These are phyloP conservation scores for Emydocephalus ijimae DNA, from an alignment of 2,113 vertebrate genomes.

Conservation along the genomic window DNA sequence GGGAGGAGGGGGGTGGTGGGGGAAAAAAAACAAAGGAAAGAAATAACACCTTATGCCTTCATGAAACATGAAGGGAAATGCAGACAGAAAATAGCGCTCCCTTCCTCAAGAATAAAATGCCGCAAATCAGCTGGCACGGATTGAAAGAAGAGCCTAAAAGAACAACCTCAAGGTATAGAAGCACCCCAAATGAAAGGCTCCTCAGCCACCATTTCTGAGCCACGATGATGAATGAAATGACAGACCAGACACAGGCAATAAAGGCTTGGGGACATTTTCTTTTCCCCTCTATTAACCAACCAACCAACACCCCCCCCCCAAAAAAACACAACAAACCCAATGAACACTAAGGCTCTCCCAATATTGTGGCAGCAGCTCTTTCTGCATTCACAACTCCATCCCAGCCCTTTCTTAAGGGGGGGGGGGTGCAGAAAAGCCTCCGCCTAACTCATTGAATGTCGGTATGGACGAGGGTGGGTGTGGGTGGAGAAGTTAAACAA, in stretches of 20 bases:
- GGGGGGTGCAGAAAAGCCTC: background rate
- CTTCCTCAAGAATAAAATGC: background rate
- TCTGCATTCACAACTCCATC: background rate
- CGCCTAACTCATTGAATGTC: background rate
- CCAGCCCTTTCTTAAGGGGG: background rate
- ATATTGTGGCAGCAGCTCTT: background rate
- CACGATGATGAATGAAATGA: background rate
- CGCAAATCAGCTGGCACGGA: background rate
- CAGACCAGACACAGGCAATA: background rate
- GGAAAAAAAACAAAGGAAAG: background rate
- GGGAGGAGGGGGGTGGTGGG: too few species aligned
- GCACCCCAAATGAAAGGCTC: background rate
- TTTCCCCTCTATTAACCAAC: background rate
- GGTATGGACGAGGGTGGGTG: background rate
- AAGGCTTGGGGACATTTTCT: background rate
- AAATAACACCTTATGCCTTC: background rate
- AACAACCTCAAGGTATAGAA: background rate
- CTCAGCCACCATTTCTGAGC: background rate
- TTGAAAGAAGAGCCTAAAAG: background rate
- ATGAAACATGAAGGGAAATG: background rate
- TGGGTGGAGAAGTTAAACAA: background rate
- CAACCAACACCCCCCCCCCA: too few species aligned
- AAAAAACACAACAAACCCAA: background rate
- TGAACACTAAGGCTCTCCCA: background rate
- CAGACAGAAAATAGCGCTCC: background rate